Evolutionary conservation across 2,113 vertebrate species (phyloP).

Genomic region (Calidris pygmaea): DNA sequence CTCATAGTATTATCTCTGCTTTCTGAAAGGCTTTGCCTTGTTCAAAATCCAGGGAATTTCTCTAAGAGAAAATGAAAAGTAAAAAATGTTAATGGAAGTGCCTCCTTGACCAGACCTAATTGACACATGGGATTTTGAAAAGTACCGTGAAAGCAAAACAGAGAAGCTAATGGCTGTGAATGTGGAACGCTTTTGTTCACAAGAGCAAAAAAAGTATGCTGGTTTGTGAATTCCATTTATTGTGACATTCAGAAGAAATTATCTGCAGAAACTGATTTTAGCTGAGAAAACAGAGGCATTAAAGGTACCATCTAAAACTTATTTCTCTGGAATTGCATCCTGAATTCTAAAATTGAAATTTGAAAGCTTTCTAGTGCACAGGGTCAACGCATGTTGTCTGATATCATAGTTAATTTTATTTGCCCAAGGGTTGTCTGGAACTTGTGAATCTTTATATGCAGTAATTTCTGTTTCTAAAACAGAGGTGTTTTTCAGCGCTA

Average conservation of each 20-base stretch:
- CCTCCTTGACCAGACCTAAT: background rate
- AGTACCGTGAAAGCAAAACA: background rate
- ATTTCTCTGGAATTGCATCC: background rate
- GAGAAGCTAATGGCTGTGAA: background rate
- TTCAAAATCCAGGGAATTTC: background rate
- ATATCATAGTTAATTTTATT: background rate
- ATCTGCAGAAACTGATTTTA: background rate
- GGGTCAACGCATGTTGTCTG: background rate
- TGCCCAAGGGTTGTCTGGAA: background rate
- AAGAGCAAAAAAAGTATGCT: background rate
- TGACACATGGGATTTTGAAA: background rate
- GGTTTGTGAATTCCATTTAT: background rate
- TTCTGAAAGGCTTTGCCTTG: background rate
- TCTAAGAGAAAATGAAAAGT: background rate
- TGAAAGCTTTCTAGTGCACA: background rate
- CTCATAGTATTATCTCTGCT: background rate
- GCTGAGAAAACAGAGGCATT: background rate
- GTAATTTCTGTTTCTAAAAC: background rate
- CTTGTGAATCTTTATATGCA: background rate
- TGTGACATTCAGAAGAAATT: background rate
- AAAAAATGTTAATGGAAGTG: background rate
- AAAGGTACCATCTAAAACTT: background rate
- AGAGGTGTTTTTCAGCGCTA: background rate
- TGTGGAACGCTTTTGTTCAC: background rate
- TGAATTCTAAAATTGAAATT: background rate